phyloP scores from a whole-genome alignment of 1,140 invertebrate genomes.

The Temnothorax nylanderi region DNA sequence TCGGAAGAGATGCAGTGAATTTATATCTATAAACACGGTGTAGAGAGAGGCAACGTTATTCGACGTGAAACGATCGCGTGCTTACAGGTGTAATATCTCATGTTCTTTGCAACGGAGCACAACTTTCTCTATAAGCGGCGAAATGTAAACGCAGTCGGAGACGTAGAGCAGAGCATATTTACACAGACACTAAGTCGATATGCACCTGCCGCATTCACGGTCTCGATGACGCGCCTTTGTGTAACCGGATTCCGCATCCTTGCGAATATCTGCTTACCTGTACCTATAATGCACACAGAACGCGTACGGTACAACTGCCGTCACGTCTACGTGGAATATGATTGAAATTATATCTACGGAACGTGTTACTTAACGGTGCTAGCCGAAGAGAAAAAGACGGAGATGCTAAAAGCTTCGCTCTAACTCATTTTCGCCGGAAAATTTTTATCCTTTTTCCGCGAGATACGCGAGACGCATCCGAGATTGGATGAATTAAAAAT shows the following conservation, averaged over 20 bases:
- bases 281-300: not conserved
- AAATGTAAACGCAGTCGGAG: conserved; percentile 30
- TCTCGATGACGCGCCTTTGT: conserved; percentile 59
- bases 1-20: not conserved
- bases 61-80: not conserved
- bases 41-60: conserved; percentile 1
- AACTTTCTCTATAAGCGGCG: conserved; percentile 36
- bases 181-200: conserved; percentile 71
- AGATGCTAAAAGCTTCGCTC: not conserved
- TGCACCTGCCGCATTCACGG: conserved; percentile 65
- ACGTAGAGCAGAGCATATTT: conserved; percentile 63
- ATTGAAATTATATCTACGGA: conserved; percentile 13
- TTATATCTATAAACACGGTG: not conserved
- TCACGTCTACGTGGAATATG: not conserved
- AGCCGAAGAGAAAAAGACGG: not conserved
- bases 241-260: conserved; percentile 57
- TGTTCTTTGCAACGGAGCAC: not conserved
- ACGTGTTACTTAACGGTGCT: not conserved
- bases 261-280: conserved; percentile 30
- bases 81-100: conserved; percentile 26
- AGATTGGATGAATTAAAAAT: conserved; percentile 55
- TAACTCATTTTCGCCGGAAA: not conserved
- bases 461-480: conserved; percentile 14
- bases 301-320: not conserved
- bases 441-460: conserved; percentile 23